phyloP scores from a whole-genome alignment of 2,797 vertebrate species.

The Karalla daura region DNA sequence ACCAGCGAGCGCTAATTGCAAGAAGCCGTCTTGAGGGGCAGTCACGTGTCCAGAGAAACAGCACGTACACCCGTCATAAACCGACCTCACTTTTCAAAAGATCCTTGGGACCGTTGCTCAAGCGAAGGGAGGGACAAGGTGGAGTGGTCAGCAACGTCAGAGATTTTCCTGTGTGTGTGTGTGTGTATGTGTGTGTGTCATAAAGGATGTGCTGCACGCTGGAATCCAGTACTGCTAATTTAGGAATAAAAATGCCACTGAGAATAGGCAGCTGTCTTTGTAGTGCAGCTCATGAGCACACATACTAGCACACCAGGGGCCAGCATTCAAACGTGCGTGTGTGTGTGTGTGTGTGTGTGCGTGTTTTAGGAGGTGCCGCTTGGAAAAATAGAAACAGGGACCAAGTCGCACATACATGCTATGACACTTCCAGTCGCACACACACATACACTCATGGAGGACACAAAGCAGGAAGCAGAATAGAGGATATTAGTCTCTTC shows the following conservation, averaged over 20 bases:
- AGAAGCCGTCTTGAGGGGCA: no score
- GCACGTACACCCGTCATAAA: neutral
- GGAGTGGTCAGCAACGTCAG: neutral
- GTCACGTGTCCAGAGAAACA: neutral
- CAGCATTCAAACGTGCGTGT: neutral
- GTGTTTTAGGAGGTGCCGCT: neutral
- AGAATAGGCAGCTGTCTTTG: slow-evolving; percentile 78
- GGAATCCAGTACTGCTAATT: slow-evolving; percentile 75
- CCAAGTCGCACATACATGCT: slow-evolving; percentile 15
- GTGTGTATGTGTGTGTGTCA: slow-evolving; percentile 8
- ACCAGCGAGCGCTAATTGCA: no score
- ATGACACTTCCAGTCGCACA: no score
- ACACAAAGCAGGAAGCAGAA: neutral
- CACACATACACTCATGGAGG: neutral
- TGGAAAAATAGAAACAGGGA: slow-evolving; percentile 38
- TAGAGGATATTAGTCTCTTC: neutral
- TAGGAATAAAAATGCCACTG: slow-evolving; percentile 66
- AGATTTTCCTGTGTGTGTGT: slow-evolving; percentile 12
- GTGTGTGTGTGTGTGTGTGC: neutral
- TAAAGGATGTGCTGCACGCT: slow-evolving; percentile 50
- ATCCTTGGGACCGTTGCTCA: neutral
- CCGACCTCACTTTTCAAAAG: no score
- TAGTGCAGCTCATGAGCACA: slow-evolving; percentile 48
- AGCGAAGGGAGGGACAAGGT: slow-evolving; percentile 1
- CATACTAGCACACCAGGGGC: slow-evolving; percentile 10